A percentile compares a stretch with the other conserved stretches of the same genome.
Conservation (phyloP, 30 jellyfish, hydroid and myxozoan genomes). For the Aurelia sp. region DNA sequence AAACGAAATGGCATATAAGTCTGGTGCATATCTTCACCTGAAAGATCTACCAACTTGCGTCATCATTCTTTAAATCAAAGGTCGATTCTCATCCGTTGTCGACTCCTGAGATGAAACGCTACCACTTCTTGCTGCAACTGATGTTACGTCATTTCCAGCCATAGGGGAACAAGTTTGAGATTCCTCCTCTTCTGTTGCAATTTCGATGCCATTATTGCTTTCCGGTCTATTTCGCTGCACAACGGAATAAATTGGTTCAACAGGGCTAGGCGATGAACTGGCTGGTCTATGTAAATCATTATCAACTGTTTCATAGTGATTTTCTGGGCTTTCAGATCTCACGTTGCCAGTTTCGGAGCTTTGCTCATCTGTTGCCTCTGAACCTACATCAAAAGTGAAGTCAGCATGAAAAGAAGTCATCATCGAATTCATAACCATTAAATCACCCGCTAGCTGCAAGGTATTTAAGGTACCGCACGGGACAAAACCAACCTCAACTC, state of each 20-base stretch:
- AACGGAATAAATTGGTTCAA: not conserved
- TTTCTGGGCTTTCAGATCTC: slow-evolving; percentile 1
- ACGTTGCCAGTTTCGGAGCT: not conserved
- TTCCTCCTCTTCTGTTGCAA: slow-evolving; percentile 1
- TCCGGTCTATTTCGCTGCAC: slow-evolving; percentile 5
- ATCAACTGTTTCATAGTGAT: not conserved
- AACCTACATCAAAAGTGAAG: too few species aligned
- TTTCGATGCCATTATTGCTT: not conserved
- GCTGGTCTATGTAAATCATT: not conserved
- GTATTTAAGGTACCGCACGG: too few species aligned
- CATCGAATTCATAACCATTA: too few species aligned
- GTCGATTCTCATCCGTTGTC: slow-evolving; percentile 39
- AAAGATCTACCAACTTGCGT: too few species aligned
- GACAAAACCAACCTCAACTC: too few species aligned
- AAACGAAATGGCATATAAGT: too few species aligned
- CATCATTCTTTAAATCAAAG: not conserved
- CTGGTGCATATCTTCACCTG: too few species aligned
- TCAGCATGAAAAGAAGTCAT: too few species aligned
- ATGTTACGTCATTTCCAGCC: not conserved
- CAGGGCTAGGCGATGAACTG: not conserved
- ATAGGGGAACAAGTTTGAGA: not conserved
- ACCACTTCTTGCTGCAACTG: not conserved
- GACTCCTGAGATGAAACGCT: slow-evolving; percentile 44
- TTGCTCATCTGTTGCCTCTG: not conserved
- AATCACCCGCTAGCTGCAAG: too few species aligned